Evolutionary conservation across 2,797 vertebrate species (phyloP).

Genomic region (Fistularia commersonii): DNA sequence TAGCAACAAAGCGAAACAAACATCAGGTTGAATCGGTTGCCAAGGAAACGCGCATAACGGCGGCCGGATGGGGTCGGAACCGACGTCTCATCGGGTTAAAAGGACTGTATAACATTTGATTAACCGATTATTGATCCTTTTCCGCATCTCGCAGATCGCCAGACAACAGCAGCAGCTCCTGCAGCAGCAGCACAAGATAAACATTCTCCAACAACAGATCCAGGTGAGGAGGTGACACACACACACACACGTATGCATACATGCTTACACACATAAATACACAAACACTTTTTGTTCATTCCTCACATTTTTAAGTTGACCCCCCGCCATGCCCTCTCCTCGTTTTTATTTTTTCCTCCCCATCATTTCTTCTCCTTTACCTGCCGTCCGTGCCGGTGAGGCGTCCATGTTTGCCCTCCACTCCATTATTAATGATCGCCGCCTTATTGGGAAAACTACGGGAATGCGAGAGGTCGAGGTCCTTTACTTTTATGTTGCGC

Average conservation of each 20-base stretch:
- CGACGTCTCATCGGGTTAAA: too few species aligned
- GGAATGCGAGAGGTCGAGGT: conserved; percentile 19
- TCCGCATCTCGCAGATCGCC: conserved; percentile 81
- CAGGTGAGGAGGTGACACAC: conserved; percentile 79
- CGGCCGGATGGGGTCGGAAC: too few species aligned
- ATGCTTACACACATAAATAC: conserved; percentile 9
- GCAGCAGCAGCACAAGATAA: conserved; percentile 98
- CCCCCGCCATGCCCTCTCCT: too few species aligned
- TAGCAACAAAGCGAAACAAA: too few species aligned
- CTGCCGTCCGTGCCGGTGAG: too few species aligned
- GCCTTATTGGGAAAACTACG: conserved; percentile 19
- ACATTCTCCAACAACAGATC: conserved; percentile 96
- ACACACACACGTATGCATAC: conserved; percentile 16
- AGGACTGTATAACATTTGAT: too few species aligned
- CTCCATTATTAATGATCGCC: conserved; percentile 9
- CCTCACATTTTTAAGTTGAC: too few species aligned
- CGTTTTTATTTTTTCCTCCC: too few species aligned
- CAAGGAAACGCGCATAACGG: too few species aligned
- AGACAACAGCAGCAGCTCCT: conserved; percentile 95
- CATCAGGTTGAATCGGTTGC: too few species aligned
- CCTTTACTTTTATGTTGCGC: conserved; percentile 15
- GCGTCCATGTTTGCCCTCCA: not conserved
- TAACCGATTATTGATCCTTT: conserved; percentile 8
- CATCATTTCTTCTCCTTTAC: not conserved
- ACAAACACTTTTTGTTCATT: conserved; percentile 7